These are phyloP conservation scores for Torymus texanus DNA, from an alignment of 2,888 invertebrate genomes.

Conservation along the genomic window DNA sequence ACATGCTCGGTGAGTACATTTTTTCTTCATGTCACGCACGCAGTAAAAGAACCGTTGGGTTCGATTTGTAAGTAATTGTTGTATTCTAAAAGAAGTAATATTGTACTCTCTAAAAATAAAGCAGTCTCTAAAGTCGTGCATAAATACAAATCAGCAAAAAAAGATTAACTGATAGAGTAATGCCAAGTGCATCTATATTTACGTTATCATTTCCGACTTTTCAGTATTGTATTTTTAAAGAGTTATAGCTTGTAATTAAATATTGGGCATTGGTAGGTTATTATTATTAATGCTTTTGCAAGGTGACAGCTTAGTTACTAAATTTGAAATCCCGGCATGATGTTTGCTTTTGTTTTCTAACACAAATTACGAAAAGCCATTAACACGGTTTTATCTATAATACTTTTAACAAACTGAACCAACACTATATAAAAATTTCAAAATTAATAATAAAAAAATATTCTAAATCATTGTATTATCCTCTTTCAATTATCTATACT, in stretches of 20 bases:
- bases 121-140: too few relatives aligned
- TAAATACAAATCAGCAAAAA: too few relatives aligned
- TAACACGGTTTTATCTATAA: too few relatives aligned
- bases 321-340: conserved; percentile 35
- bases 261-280: conserved; percentile 20
- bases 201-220: neutral
- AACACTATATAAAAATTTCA: too few relatives aligned
- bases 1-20: conserved; percentile 71
- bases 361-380: conserved; percentile 1
- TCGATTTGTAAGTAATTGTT: conserved; percentile 31
- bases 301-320: conserved; percentile 56
- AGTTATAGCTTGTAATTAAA: conserved; percentile 1
- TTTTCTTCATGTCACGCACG: conserved; percentile 64
- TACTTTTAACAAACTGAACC: too few relatives aligned
- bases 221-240: too few relatives aligned
- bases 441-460: too few relatives aligned
- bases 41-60: conserved; percentile 5
- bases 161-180: too few relatives aligned
- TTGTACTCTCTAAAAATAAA: too few relatives aligned
- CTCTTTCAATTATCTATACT: too few relatives aligned
- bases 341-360: conserved; percentile 11
- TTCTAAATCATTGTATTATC: too few relatives aligned
- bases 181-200: neutral
- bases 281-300: conserved; percentile 55
- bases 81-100: neutral